Base-by-base conservation (phyloP, 2,888 invertebrate species). In the Danaus chrysippus region DNA sequence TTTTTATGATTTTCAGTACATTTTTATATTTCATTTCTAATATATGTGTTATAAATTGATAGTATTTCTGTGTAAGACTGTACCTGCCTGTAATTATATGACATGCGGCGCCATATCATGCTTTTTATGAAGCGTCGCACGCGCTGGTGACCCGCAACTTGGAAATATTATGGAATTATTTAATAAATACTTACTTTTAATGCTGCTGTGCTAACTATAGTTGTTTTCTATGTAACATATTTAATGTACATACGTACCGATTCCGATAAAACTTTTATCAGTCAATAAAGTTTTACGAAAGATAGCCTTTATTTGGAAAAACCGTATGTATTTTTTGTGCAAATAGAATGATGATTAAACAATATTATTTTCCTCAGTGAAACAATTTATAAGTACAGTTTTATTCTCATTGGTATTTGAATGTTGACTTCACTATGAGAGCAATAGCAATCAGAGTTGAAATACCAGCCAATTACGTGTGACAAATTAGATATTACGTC, bases 71-170 rank as follows among this genome's bases (percentile, higher is more conserved):
- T 34, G 42, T n/a, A 19, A 42, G 11, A 46, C 10, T n/a, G 42
- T 63, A 63, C 64, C 52, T 46, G 58, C 59, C 59, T 54, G 60
- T 56, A 42, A 55, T 61, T 63, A 44, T 57, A 59, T 55, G 62
- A 58, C 57, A 46, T 19, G 41, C 58, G 67, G 67, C 67, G 67
- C 67, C 67, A 60, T 54, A 63, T 65, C 63, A 55, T 43, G 58
- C 56, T 67, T 67, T 65, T 63, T 65, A 63, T 63, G 57, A 58
- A 58, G 34, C 60, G 60, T 46, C 43, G 61, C 64, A 41, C 13
- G 59, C 56, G 54, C 66, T 63, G 65, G 61, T 65, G 63, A 44
- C 58, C 58, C 42, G 6, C 61, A 42, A 58, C 58, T 52, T 58
- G 52, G 42, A 17, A 58, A 42, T 58, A 42, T 49, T 11, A n/a